Base-by-base conservation (phyloP, 2,113 vertebrate species). In the Arenaria interpres region DNA sequence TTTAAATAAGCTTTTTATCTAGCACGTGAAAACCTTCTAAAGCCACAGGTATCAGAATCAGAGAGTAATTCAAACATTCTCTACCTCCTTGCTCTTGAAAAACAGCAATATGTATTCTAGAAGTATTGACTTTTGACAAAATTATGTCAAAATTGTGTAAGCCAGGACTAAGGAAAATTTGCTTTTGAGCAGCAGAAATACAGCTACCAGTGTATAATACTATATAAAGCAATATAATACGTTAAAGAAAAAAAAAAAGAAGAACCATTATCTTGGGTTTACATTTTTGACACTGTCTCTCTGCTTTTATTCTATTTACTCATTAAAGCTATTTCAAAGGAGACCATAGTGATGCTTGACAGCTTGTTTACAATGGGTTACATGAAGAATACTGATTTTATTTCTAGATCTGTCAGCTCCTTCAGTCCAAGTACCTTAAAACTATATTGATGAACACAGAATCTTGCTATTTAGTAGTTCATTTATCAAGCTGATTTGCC, bases 311-410 rank as follows among this genome's bases (percentile, higher is more conserved):
- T 94, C 51, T 92, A 85, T 77, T 96, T 97, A 74, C 74, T 93
- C 63, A 87, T 86, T 96, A 94, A 88, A 78, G 39, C 63, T 94
- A 20, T 93, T 96, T 89, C 94, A 73, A 95, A 92, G 89, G 68
- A 96, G 54, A 80, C 68, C 37, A 45, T 14, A 69, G 50, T 17
- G 68, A 93, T 90, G 73, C 51, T 80, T 96, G 57, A 91, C 69
- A 96, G 66, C 85, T 93, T 97, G 67, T 93, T 96, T 94, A 86
- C 50, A 93, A 62, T 76, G n/a, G 43, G 45, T 77, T 92, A 68
- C 67, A 96, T 81, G 73, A 91, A 78, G 48, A 93, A 46, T 85
- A 69, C 64, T 68, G 88, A 90, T 95, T 83, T 90, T 85, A 53
- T 94, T 89, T 95, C 94, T 91, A 57, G 46, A 83, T 80, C 79